phyloP scores from a whole-genome alignment of 2,113 vertebrate genomes.

The Coryphaenoides rupestris region DNA sequence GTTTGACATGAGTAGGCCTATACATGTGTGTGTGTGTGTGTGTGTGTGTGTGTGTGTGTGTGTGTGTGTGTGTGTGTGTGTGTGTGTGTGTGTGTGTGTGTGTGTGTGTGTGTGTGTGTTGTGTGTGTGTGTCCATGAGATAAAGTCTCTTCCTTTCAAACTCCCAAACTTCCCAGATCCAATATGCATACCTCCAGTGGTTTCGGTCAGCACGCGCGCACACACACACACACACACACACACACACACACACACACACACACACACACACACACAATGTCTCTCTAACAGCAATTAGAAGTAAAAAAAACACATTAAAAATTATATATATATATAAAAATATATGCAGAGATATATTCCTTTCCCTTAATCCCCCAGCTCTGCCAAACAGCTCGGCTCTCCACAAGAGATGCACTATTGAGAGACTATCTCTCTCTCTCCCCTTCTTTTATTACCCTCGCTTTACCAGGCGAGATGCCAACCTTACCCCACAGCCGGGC shows the following conservation, averaged over 20 bases:
- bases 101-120: too few relatives aligned
- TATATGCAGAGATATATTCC: conserved; percentile 31
- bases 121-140: too few relatives aligned
- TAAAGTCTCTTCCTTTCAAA: too few relatives aligned
- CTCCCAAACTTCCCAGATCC: too few relatives aligned
- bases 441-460: conserved; percentile 73
- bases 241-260: neutral
- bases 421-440: conserved; percentile 63
- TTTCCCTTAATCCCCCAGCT: conserved; percentile 41
- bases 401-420: conserved; percentile 67
- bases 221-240: neutral
- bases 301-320: too few relatives aligned
- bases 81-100: too few relatives aligned
- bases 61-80: too few relatives aligned
- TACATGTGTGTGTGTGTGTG: too few relatives aligned
- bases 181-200: too few relatives aligned
- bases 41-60: too few relatives aligned
- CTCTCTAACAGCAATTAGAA: conserved; percentile 5
- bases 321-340: too few relatives aligned
- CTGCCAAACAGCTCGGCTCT: conserved; percentile 46
- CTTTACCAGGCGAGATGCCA: conserved; percentile 74
- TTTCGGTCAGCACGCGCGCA: neutral
- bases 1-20: too few relatives aligned
- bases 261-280: conserved; percentile 15
- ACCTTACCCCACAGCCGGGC: conserved; percentile 71